phyloP scores from a whole-genome alignment of 1,140 invertebrate genomes.

The Coptotermes formosanus region DNA sequence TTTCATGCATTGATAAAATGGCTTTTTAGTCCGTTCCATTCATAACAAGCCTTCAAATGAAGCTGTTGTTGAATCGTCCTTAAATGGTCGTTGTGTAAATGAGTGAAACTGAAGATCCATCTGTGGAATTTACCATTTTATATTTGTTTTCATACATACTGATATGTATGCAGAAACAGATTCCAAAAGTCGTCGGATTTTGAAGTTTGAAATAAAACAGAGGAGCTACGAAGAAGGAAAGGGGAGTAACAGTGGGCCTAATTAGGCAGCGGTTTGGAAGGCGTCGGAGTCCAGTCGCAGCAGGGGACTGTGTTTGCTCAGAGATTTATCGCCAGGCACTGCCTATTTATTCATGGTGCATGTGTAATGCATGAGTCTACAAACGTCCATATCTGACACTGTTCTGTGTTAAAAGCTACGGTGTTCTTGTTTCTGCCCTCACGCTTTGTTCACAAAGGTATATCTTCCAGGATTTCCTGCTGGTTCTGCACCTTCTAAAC shows the following conservation, averaged over 20 bases:
- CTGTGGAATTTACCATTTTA: too few species aligned
- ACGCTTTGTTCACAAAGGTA: background rate
- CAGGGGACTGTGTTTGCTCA: background rate
- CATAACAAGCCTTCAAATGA: too few species aligned
- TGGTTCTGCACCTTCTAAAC: background rate
- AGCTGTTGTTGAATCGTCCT: too few species aligned
- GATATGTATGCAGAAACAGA: background rate
- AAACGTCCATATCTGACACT: background rate
- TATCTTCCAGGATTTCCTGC: background rate
- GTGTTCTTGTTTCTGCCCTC: background rate
- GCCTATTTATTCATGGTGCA: background rate
- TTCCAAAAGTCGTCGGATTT: background rate
- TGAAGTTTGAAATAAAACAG: background rate
- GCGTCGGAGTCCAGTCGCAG: background rate
- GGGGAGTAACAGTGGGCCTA: background rate
- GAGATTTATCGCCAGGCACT: background rate
- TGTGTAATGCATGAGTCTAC: conserved; percentile 1
- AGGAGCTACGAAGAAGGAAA: background rate
- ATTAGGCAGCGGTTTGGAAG: background rate
- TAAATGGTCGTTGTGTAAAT: too few species aligned
- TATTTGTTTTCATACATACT: background rate
- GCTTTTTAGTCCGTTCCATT: too few species aligned
- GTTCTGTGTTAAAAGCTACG: background rate
- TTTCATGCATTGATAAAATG: too few species aligned
- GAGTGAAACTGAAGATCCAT: too few species aligned